Base-by-base conservation (phyloP, 2,797 vertebrate species). In the Onychomys leucogaster region DNA sequence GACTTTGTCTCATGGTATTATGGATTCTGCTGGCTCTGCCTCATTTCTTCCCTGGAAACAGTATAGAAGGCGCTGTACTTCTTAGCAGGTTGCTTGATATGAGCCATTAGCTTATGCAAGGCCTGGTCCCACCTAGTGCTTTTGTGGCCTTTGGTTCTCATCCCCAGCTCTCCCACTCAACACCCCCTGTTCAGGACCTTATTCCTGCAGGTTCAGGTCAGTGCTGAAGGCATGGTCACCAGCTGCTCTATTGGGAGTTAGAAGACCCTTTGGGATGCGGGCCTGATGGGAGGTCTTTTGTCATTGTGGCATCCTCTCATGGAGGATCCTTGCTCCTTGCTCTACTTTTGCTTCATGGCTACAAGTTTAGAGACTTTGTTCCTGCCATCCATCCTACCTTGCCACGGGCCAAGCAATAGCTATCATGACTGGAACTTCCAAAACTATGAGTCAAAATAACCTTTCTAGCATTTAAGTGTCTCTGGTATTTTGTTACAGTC, bases 401-500 rank as follows among this genome's bases (percentile, higher is more conserved):
- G 16, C 49, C 17, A 49, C 11, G 37, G 81, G 34, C 61, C 82
- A 91, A 67, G 34, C 19, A 41, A 27, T 12, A 71, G 13, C 23
- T 43, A 7, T 37, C 12, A 34, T 12, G 7, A 9, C 65, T 43
- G 29, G 41, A 13, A 34, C 27, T 21, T 73, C 21, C 21, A 78
- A 81, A 61, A 37, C 9, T 80, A 25, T 17, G 52, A 63, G 27
- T 49, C 55, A 63, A 41, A 95, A 55, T 1, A 55, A 91, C 65
- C 75, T 81, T 29, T 75, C 10, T 55, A 55, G 27, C 69, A 43
- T 32, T 43, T 41, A 87, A 65, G 43, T 63, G 55, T n/a, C 65
- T 95, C 65, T 12, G n/a, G 46, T 25, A 81, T 87, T 81, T 95
- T 41, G 29, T 87, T 81, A 75, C 49, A 87, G 46, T 95, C 43